Evolutionary conservation across 2,797 vertebrate genomes (phyloP), one percentile per base, ranked within the genome.

Genomic region (Schizopygopsis pylzovi): DNA sequence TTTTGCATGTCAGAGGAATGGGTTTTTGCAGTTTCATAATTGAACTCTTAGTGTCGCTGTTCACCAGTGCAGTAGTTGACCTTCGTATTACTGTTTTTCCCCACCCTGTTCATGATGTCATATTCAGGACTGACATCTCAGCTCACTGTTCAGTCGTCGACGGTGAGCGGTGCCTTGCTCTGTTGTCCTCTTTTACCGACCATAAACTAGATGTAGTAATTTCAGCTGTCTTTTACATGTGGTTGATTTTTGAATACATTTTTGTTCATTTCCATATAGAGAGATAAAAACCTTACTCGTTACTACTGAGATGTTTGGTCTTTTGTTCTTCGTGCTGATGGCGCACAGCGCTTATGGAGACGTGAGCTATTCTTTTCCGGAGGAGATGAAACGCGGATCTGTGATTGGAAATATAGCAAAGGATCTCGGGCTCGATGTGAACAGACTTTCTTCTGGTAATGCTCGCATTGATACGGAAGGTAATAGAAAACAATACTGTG

Each of bases 21-120:
- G 1, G 28, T 68, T 68, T 37, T 9, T n/a, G 39, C 6, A 54
- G 22, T 81, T 11, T 65, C 39, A 10, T 1, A 45, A 20, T 25
- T 68, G 45, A 77, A 18, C 87, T 78, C 85, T 6, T 20, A 3
- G 85, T 63, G 85, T 84, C 85, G 85, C 77, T 88, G 78, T 86
- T 86, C 3, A 78, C 81, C 78, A 45, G 15, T 63, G 70, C 18
- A 33, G 54, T 1, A 12, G 28, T 12, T 70, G 37, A 20, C 39
- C 5, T 20, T 70, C 9, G 1, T 16, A 25, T 20, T 49, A 16
- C 4, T 20, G 1, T 16, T 37, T 20, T n/a, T 84, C 25, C 81
- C 63, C 81, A 43, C 75, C 81, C 59, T 28, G 61, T 70, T 6
- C 9, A 20, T 78, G 25, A 20, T 68, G 33, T 80, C 33, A 33